Evolutionary conservation across 2,113 vertebrate genomes (phyloP).

Genomic region (Neomonachus schauinslandi): DNA sequence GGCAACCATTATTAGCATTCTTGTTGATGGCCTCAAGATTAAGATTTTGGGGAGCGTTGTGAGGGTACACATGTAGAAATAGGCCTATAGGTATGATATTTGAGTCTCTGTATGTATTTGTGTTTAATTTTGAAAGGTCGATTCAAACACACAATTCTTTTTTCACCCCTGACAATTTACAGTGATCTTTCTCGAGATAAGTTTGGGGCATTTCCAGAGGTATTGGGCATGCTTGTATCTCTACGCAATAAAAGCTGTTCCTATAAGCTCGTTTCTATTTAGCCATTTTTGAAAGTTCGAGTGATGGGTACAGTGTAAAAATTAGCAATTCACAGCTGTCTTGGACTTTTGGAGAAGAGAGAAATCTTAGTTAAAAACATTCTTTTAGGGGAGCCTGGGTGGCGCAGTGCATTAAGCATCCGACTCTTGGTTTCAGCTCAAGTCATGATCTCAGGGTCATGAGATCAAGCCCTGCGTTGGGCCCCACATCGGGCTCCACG

Average conservation of each 20-base stretch:
- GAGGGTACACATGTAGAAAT: neutral
- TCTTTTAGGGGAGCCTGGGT: neutral
- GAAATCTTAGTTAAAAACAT: neutral
- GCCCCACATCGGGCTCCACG: neutral
- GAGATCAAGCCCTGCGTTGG: neutral
- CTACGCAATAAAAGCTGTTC: neutral
- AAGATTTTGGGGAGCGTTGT: neutral
- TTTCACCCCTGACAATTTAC: neutral
- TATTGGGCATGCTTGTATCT: neutral
- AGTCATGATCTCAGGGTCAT: neutral
- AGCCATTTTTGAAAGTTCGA: neutral
- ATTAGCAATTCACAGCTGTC: neutral
- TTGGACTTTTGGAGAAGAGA: constrained; percentile 1
- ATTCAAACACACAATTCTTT: neutral
- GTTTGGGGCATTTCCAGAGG: neutral
- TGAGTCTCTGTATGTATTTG: neutral
- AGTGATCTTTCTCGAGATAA: neutral
- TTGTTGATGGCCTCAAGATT: neutral
- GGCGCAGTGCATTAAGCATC: neutral
- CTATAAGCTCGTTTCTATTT: neutral
- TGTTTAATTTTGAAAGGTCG: neutral
- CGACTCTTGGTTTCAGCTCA: neutral
- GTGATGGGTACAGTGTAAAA: neutral
- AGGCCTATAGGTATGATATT: neutral
- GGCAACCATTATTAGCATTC: neutral